Evolutionary conservation across 2,888 invertebrate genomes (phyloP), one percentile per base, ranked within the genome.

Genomic region (Apocheima hispidaria): DNA sequence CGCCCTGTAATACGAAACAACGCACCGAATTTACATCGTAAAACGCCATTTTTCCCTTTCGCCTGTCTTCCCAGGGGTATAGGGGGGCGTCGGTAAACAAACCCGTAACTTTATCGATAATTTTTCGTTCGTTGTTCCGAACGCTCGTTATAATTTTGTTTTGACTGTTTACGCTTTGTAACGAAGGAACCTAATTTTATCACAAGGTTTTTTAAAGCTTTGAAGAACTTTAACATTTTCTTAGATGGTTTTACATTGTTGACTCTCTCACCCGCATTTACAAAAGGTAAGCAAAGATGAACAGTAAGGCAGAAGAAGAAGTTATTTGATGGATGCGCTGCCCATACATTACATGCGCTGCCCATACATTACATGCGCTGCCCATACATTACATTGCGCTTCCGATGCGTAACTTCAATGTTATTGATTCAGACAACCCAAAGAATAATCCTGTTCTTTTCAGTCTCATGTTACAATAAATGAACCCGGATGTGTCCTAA

Each of bases 91-190:
- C 62, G 65, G 78, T 83, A 84, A 86, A 86, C 86, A 85, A 79
- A 83, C 78, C 77, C 75, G 75, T 79, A 82, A 84, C 79, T 83
- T 84, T 77, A 64, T 68, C 75, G 74, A 82, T 82, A 73, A 80
- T 81, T 79, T 81, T 69, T 71, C 71, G 66, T 79, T 77, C 77
- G 78, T 75, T 81, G 70, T 79, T 81, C 70, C 58, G 46, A 56
- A 60, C 44, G 43, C 54, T 60, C 54, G 53, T 54, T 60, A 60
- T 55, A 60, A 60, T 60, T 60, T 60, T 60, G 60, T 54, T 55
- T 60, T 50, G 50, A 54, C 50, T 60, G 60, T 60, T 60, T 60
- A 50, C 54, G 54, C 43, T 54, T 49, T 54, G 14, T 50, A 48
- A 59, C 16, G 40, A 18, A 14, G n/a, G 26, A 49, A 44, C 18